Percentiles rank a stretch among this genome's conserved stretches.
Evolutionary conservation across 2,797 vertebrate species (phyloP).

Genomic region (Vipera latastei): DNA sequence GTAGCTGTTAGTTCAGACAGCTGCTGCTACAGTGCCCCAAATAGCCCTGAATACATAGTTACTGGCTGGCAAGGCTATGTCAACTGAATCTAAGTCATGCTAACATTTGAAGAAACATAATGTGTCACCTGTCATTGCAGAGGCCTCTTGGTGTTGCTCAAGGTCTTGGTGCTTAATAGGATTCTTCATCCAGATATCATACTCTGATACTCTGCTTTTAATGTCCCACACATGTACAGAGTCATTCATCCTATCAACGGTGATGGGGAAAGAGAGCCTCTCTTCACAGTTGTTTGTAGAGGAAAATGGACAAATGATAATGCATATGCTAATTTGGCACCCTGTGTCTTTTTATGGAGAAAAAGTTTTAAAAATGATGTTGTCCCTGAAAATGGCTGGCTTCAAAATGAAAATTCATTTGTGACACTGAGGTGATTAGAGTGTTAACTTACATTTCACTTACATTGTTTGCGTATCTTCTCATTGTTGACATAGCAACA

Average conservation of each 20-base stretch:
- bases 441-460: neutral
- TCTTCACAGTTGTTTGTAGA: neutral
- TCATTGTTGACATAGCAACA: neutral
- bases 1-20: neutral
- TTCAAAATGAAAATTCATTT: neutral
- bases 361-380: neutral
- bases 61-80: neutral
- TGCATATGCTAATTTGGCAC: neutral
- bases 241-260: neutral
- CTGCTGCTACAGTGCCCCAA: neutral
- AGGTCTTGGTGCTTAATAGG: neutral
- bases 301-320: neutral
- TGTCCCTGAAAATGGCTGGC: neutral
- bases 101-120: neutral
- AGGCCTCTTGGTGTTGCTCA: neutral
- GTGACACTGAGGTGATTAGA: neutral
- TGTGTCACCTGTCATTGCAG: neutral
- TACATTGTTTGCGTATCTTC: neutral
- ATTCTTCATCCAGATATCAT: neutral
- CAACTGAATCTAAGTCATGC: neutral
- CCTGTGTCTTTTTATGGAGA: neutral
- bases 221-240: neutral
- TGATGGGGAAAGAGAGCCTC: neutral
- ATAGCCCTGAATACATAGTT: neutral
- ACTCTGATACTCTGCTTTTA: neutral